phyloP scores from a whole-genome alignment of 1,140 invertebrate genomes.

The Drusus annulatus region DNA sequence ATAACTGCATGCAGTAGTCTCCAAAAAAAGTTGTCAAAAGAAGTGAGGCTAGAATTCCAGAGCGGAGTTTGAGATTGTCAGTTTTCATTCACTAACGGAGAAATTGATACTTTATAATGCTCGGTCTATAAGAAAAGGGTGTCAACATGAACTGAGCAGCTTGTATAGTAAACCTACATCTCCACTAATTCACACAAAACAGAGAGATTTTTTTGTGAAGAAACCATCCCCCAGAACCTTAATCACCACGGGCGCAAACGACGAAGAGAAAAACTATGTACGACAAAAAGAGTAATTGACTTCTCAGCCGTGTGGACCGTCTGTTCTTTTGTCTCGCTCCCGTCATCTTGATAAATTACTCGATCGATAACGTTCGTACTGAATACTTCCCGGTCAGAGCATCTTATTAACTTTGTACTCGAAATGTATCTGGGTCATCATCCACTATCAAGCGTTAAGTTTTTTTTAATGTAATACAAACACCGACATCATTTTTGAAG shows the following conservation, averaged over 20 bases:
- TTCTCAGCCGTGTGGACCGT: not conserved
- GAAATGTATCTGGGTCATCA: no score
- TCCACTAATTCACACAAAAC: conserved; percentile 1
- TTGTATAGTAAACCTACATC: not conserved
- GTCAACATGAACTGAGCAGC: no score
- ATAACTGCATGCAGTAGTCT: no score
- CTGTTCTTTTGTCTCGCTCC: not conserved
- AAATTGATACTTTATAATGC: no score
- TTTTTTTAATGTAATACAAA: no score
- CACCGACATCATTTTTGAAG: no score
- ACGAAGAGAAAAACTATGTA: conserved; percentile 3
- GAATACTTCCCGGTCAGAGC: not conserved
- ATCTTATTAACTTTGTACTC: not conserved
- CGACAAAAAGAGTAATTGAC: conserved; percentile 2
- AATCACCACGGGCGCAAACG: not conserved
- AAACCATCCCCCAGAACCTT: not conserved
- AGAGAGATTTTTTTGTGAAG: not conserved
- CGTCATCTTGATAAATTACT: conserved; percentile 11
- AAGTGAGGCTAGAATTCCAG: no score
- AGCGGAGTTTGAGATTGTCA: no score
- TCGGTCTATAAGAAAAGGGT: no score
- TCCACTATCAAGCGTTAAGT: no score
- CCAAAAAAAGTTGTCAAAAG: no score
- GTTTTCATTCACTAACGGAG: no score
- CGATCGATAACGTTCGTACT: not conserved